A percentile compares a stretch with the other conserved stretches of the same genome.
Evolutionary conservation across 2,888 invertebrate genomes (phyloP).

Genomic region (Dendrolimus pini): DNA sequence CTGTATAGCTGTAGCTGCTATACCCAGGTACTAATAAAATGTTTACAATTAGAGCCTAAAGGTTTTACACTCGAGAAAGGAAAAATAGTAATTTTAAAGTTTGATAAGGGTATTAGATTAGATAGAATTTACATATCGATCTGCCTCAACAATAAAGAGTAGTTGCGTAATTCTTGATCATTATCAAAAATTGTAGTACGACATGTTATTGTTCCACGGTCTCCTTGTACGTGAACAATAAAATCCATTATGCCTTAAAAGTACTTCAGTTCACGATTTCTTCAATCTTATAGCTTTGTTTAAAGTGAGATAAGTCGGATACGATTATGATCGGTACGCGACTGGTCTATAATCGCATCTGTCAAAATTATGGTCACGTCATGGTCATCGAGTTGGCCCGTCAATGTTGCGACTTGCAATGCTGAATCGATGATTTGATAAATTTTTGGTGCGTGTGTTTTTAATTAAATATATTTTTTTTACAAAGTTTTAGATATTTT

Average conservation of each 20-base stretch:
- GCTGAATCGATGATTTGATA: not conserved
- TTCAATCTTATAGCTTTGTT: slow-evolving; percentile 12
- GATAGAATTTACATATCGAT: too few relatives aligned
- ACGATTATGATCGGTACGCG: slow-evolving; percentile 24
- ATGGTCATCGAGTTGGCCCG: slow-evolving; percentile 24
- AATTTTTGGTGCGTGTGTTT: too few relatives aligned
- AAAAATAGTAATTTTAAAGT: too few relatives aligned
- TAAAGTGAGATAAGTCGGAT: slow-evolving; percentile 17
- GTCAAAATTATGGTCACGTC: slow-evolving; percentile 35
- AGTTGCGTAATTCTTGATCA: not conserved
- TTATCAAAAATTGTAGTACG: not conserved
- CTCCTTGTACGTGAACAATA: not conserved
- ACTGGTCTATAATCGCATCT: slow-evolving; percentile 31
- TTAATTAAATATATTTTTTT: too few relatives aligned
- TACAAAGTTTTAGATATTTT: too few relatives aligned
- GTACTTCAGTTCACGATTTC: not conserved
- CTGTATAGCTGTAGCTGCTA: too few relatives aligned
- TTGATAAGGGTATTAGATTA: too few relatives aligned
- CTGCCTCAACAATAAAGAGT: too few relatives aligned
- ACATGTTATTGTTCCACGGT: not conserved
- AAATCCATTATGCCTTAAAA: not conserved
- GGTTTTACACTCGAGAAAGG: too few relatives aligned
- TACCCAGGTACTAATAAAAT: too few relatives aligned
- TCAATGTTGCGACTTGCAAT: not conserved
- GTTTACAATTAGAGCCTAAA: too few relatives aligned